Conservation (phyloP, 2,888 invertebrate species). For the Cephus pygmeus region DNA sequence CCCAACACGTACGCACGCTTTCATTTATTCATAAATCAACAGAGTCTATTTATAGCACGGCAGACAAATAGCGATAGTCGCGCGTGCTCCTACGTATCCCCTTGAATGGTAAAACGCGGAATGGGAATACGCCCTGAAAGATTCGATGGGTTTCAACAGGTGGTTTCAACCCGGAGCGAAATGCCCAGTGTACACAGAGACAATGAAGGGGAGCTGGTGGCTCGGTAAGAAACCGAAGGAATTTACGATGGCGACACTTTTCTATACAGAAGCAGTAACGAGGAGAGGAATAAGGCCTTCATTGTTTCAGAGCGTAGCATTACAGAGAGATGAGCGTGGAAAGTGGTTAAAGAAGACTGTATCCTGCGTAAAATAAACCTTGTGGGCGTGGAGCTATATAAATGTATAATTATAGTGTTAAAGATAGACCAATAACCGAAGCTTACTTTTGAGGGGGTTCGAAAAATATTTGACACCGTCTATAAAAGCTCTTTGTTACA, state of each 20-base stretch:
- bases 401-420: neutral
- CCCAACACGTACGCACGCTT: slow-evolving; percentile 32
- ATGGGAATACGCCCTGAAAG: slow-evolving; percentile 36
- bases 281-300: neutral
- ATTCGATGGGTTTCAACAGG: neutral
- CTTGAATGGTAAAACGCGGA: slow-evolving; percentile 54
- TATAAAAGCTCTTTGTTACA: too few relatives aligned
- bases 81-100: slow-evolving; percentile 47
- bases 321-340: neutral
- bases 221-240: neutral
- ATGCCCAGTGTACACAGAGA: neutral
- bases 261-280: neutral
- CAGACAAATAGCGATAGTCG: slow-evolving; percentile 61
- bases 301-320: neutral
- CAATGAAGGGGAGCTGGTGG: neutral
- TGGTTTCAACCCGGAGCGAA: neutral
- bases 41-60: slow-evolving; percentile 58
- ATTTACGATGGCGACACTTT: neutral
- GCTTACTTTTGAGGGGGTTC: neutral
- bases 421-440: neutral
- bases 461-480: neutral
- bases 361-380: neutral
- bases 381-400: neutral
- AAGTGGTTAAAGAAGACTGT: neutral
- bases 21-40: slow-evolving; percentile 64